phyloP scores from a whole-genome alignment of 1,140 invertebrate species.

The Lerema accius region DNA sequence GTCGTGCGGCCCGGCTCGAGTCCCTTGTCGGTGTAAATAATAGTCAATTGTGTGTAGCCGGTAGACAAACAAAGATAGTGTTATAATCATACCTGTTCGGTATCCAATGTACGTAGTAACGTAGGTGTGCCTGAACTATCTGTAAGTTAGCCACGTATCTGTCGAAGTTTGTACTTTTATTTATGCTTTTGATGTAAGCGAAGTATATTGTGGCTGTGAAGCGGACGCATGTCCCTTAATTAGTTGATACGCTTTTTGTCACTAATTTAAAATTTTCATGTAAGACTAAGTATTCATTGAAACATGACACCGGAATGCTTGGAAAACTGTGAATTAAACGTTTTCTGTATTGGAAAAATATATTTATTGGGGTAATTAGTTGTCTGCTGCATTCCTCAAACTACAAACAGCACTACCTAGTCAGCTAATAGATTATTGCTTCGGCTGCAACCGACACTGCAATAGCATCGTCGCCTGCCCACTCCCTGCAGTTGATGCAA shows the following conservation, averaged over 20 bases:
- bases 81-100: constrained; percentile 42
- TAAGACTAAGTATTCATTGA: constrained; percentile 6
- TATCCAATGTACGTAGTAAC: constrained; percentile 41
- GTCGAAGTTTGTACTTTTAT: constrained; percentile 67
- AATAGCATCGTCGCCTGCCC: constrained; percentile 44
- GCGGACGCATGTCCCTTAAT: constrained; percentile 60
- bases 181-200: constrained; percentile 85
- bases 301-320: too few species aligned
- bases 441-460: constrained; percentile 37
- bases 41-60: constrained; percentile 49
- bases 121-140: constrained; percentile 56
- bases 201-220: constrained; percentile 79
- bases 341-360: constrained; percentile 29
- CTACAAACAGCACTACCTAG: constrained; percentile 55
- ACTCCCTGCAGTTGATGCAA: constrained; percentile 40
- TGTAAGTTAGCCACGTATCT: constrained; percentile 58
- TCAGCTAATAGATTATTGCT: constrained; percentile 54
- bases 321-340: constrained; percentile 33
- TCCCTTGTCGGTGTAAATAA: constrained; percentile 61
- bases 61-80: constrained; percentile 55
- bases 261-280: constrained; percentile 68
- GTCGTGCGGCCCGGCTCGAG: background rate
- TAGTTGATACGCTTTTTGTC: constrained; percentile 77
- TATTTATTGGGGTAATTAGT: constrained; percentile 55
- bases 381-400: constrained; percentile 46